phyloP scores from a whole-genome alignment of 2,888 invertebrate genomes.

The Hirtodrosophila cameraria region DNA sequence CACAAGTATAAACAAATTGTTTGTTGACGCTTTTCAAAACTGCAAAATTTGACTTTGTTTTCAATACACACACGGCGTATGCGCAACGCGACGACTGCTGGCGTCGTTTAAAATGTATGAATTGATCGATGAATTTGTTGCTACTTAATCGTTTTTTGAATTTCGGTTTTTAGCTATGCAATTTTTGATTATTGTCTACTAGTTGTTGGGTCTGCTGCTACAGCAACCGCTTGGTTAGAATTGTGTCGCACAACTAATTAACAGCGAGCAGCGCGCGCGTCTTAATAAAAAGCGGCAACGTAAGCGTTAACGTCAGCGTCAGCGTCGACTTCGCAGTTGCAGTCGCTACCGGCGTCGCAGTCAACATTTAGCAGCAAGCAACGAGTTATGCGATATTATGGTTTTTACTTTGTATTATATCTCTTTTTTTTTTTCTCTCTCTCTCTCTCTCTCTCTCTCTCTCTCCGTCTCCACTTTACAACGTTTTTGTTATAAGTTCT shows the following conservation, averaged over 20 bases:
- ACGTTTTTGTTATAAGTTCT: conserved; percentile 24
- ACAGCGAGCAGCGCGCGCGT: conserved; percentile 67
- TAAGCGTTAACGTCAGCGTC: no score
- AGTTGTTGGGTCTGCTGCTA: conserved; percentile 20
- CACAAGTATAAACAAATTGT: background rate
- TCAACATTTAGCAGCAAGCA: conserved; percentile 1
- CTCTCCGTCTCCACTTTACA: conserved; percentile 20
- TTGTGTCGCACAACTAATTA: conserved; percentile 80
- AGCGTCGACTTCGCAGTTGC: conserved; percentile 32
- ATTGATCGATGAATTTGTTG: background rate
- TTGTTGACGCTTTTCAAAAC: no score
- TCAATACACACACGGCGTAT: conserved; percentile 58
- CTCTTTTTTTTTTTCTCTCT: conserved; percentile 27
- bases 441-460: conserved; percentile 30
- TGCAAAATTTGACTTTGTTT: background rate
- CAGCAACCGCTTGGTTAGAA: conserved; percentile 79
- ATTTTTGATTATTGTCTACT: conserved; percentile 5
- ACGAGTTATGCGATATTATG: conserved; percentile 34
- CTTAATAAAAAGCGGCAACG: conserved; percentile 77
- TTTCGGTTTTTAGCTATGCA: background rate
- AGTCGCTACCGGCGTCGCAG: background rate
- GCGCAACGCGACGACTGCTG: conserved; percentile 46
- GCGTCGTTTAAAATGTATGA: conserved; percentile 13
- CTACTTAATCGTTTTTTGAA: background rate
- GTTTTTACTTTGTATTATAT: conserved; percentile 35